A percentile compares a stretch with the other conserved stretches of the same genome.
These are phyloP conservation scores for Mus minutoides DNA, from an alignment of 2,797 vertebrate species.

Conservation along the genomic window DNA sequence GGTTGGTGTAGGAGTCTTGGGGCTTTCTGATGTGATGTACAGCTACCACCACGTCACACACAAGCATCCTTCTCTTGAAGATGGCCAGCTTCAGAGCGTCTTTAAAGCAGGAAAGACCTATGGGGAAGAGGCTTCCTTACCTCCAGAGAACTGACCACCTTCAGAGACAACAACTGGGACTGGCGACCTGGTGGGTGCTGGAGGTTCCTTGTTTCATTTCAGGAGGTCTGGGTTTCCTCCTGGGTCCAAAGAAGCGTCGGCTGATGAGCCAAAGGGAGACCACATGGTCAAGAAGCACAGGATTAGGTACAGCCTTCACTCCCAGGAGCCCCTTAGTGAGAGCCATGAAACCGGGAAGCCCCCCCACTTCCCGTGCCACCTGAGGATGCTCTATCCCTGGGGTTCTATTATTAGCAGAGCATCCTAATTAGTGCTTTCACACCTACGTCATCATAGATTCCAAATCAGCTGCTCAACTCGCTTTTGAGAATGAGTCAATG, in stretches of 20 bases:
- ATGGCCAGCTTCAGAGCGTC: neutral
- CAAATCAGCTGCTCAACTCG: neutral
- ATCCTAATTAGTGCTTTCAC: neutral
- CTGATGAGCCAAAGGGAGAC: neutral
- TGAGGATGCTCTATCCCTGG: neutral
- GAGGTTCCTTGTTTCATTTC: neutral
- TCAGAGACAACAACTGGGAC: neutral
- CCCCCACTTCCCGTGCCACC: neutral
- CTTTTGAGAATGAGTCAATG: neutral
- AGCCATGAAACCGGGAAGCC: no score
- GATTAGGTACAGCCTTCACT: neutral
- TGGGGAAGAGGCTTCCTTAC: neutral
- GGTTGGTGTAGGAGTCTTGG: no score
- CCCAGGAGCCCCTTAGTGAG: neutral
- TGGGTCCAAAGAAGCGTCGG: neutral
- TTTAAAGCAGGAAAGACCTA: neutral
- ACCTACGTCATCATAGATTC: neutral
- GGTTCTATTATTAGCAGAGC: neutral
- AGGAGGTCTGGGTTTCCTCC: neutral
- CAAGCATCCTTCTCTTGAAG: neutral
- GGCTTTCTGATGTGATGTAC: neutral
- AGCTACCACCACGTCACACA: accelerated
- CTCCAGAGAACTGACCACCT: neutral
- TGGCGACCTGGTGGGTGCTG: neutral
- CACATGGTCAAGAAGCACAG: neutral